These are phyloP conservation scores for Antitype chi DNA, from an alignment of 2,888 invertebrate genomes.

Conservation along the genomic window DNA sequence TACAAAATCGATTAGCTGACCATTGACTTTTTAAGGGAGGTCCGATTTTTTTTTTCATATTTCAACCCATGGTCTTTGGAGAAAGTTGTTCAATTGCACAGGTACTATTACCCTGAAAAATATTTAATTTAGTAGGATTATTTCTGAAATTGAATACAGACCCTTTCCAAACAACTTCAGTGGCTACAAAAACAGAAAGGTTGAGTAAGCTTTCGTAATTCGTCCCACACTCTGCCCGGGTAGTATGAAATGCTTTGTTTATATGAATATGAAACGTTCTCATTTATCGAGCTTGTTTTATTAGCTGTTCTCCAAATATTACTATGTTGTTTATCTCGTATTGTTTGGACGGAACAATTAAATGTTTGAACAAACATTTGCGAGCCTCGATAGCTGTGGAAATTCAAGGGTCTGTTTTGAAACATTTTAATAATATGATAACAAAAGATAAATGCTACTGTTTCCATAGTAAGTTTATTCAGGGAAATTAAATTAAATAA, in stretches of 20 bases:
- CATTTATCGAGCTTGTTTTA: not conserved
- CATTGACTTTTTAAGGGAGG: too few relatives aligned
- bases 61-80: too few relatives aligned
- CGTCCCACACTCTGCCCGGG: not conserved
- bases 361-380: constrained; percentile 33
- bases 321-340: not conserved
- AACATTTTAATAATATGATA: not conserved
- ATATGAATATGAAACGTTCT: constrained; percentile 7
- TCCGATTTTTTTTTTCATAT: too few relatives aligned
- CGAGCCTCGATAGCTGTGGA: not conserved
- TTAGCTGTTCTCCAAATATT: constrained; percentile 11
- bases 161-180: constrained; percentile 20
- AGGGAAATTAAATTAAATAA: not conserved
- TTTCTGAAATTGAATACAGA: constrained; percentile 17
- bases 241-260: not conserved
- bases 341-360: constrained; percentile 12
- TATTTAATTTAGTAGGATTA: constrained; percentile 13
- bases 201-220: constrained; percentile 32
- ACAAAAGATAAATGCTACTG: not conserved
- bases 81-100: too few relatives aligned
- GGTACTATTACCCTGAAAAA: too few relatives aligned
- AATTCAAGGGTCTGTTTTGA: constrained; percentile 13
- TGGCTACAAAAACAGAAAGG: constrained; percentile 16
- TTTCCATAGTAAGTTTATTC: not conserved
- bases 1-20: too few relatives aligned